A percentile compares a stretch with the other conserved stretches of the same genome.
Evolutionary conservation across 2,797 vertebrate species (phyloP).

Genomic region (Emydoidea blandingii): DNA sequence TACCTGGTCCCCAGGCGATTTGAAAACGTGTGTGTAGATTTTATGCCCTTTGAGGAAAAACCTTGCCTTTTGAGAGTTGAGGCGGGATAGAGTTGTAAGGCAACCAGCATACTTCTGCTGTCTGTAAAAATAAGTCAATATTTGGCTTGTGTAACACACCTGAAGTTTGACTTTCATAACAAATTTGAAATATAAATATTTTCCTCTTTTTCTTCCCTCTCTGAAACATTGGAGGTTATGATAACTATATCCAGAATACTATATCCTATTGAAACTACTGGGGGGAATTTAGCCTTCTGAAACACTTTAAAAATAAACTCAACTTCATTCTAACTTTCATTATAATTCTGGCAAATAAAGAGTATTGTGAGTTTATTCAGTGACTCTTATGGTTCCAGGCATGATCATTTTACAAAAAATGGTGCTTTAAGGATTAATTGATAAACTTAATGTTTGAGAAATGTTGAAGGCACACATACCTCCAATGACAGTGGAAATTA

Average conservation of each 20-base stretch:
- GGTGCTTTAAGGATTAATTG: background rate
- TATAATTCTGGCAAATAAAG: background rate
- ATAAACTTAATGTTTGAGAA: slow-evolving; percentile 5
- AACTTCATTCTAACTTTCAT: background rate
- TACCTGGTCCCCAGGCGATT: background rate
- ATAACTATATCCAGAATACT: background rate
- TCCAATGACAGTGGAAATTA: slow-evolving; percentile 53
- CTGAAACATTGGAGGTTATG: background rate
- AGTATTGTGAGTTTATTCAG: background rate
- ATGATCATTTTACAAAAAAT: background rate
- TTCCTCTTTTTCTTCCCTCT: background rate
- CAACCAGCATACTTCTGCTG: background rate
- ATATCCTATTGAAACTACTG: background rate
- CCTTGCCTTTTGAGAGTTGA: background rate
- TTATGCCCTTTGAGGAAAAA: background rate
- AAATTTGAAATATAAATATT: background rate
- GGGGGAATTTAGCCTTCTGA: background rate
- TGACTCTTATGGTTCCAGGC: background rate
- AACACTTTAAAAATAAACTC: background rate
- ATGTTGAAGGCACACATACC: slow-evolving; percentile 12
- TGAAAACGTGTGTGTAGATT: background rate
- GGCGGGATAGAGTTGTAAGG: background rate
- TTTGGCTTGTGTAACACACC: background rate
- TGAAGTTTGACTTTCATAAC: background rate
- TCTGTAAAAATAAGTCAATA: background rate